Evolutionary conservation across 2,797 vertebrate genomes (phyloP).

Genomic region (Oryzias sinensis): DNA sequence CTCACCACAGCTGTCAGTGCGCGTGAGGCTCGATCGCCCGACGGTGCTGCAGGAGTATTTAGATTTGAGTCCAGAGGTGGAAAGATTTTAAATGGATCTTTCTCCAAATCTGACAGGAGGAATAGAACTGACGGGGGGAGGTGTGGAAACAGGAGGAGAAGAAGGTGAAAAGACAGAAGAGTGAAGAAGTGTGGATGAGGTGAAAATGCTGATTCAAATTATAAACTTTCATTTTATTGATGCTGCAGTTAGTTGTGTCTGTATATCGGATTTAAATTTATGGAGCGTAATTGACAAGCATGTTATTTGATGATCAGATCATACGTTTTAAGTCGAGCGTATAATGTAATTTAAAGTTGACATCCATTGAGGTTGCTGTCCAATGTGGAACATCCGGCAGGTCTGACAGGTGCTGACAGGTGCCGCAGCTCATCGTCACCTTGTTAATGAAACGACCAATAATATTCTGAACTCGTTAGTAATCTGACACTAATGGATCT

Average conservation of each 20-base stretch:
- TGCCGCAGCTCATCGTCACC: constrained; percentile 21
- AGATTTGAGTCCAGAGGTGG: constrained; percentile 23
- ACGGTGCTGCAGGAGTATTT: constrained; percentile 14
- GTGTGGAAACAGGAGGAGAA: not conserved
- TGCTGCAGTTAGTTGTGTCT: no score
- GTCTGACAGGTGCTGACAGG: constrained; percentile 39
- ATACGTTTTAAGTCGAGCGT: no score
- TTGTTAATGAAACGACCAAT: constrained; percentile 42
- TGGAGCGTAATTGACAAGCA: no score
- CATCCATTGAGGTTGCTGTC: no score
- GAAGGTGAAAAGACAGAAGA: not conserved
- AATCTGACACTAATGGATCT: constrained; percentile 49
- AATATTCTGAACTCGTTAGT: constrained; percentile 27
- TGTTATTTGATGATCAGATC: no score
- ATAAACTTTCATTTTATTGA: no score
- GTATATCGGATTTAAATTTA: no score
- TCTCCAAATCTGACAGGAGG: constrained; percentile 22
- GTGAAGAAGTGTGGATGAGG: not conserved
- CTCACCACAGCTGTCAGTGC: not conserved
- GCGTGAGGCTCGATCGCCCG: constrained; percentile 1
- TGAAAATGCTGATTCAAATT: not conserved
- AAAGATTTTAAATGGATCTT: constrained; percentile 35
- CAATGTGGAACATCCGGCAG: constrained; percentile 11
- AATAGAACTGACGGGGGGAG: not conserved
- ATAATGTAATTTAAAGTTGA: no score